Evolutionary conservation across 2,113 vertebrate species (phyloP).

Genomic region (Mus pahari): DNA sequence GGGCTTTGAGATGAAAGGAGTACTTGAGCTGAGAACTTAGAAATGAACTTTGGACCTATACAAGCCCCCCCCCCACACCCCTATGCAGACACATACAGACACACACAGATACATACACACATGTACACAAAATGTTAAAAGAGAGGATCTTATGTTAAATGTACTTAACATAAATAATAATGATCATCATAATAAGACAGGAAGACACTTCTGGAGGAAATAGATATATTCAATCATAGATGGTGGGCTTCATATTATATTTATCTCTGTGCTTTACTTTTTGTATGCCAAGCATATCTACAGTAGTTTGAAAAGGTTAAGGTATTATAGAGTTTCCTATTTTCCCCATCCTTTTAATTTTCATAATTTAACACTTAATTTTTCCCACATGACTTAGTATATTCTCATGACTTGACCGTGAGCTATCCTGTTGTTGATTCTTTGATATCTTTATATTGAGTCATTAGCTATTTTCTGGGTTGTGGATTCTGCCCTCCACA

Average conservation of each 20-base stretch:
- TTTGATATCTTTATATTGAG: not conserved
- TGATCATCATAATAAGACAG: not conserved
- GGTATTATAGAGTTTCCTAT: not conserved
- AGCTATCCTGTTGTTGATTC: not conserved
- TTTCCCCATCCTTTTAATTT: not conserved
- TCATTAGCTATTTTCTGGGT: not conserved
- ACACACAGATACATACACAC: not conserved
- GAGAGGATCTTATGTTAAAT: not conserved
- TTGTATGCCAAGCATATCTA: not conserved
- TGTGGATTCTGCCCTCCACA: not conserved
- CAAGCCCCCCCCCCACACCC: too few relatives aligned
- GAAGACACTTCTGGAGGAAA: not conserved
- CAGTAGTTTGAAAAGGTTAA: not conserved
- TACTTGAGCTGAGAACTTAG: not conserved
- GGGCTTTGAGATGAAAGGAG: not conserved
- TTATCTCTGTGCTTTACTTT: not conserved
- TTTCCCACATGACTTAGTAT: not conserved
- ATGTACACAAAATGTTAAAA: not conserved
- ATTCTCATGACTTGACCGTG: not conserved
- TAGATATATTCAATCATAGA: not conserved
- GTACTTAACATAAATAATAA: not conserved
- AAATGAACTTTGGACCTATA: not conserved
- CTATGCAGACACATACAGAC: too few relatives aligned
- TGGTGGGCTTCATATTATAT: not conserved
- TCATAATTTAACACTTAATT: not conserved